Percentiles rank a stretch among this genome's conserved stretches.
Conservation (phyloP, 2,888 invertebrate species). For the Phorcus lineatus region DNA sequence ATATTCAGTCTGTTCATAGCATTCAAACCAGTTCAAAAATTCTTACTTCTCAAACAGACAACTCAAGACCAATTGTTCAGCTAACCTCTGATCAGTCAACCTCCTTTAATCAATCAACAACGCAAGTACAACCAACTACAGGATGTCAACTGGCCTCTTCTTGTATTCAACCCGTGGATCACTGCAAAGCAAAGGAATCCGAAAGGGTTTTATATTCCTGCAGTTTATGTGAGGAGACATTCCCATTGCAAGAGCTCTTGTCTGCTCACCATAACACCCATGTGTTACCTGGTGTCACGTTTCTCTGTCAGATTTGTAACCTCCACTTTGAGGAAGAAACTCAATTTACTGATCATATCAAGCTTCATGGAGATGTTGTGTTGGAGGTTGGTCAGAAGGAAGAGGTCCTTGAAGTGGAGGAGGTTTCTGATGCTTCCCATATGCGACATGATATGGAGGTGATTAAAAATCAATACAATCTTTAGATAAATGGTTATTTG, state of each 20-base stretch:
- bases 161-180: neutral
- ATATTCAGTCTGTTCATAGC: too few species aligned
- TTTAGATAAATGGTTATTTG: too few species aligned
- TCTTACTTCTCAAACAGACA: too few species aligned
- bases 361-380: neutral
- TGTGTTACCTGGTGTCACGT: neutral
- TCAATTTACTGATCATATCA: neutral
- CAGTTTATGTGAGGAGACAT: neutral
- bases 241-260: neutral
- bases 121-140: neutral
- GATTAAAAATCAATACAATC: too few species aligned
- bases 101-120: neutral
- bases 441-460: too few species aligned
- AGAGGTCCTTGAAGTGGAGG: too few species aligned
- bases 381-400: neutral
- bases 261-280: neutral
- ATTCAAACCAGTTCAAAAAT: too few species aligned
- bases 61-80: too few species aligned
- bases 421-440: too few species aligned
- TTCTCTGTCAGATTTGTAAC: slow-evolving; percentile 3
- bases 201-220: neutral
- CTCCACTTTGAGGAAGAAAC: neutral
- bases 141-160: neutral
- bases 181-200: neutral
- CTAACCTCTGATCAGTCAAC: too few species aligned